Base-by-base conservation (phyloP, 2,888 invertebrate genomes). In the Apomyelois bistriatella region DNA sequence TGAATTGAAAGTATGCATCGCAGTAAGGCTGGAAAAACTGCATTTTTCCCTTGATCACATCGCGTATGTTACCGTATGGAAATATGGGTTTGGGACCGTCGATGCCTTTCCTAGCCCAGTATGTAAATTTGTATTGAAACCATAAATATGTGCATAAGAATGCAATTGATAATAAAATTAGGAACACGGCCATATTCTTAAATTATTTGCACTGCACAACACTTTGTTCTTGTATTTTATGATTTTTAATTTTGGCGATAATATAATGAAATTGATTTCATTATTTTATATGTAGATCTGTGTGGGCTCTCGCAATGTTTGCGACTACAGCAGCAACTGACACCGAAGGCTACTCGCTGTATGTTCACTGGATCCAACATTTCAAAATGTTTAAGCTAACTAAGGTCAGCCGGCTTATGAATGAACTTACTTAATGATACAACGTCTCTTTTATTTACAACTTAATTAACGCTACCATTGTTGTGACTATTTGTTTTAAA, bases 21-120 rank as follows among this genome's bases (percentile, higher is more conserved):
- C 87, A 87, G 50, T 93, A 90, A 12, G 91, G 92, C 61, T 93
- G 90, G 22, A 93, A 93, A 70, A 94, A 92, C 56, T 93, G 92
- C 35, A 86, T 81, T 61, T 91, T 85, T 30, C 91, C 81, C 48
- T 86, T 85, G 1, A 92, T 83, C 6, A 93, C 91, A 17, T 86
- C 79, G 36, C 80, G 80, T 60, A 94, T 79, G 56, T 93, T 92
- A 0, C 95, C 95, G 62, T 93, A 94, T 0, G 94, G 93, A 57
- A 94, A 92, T n/a, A 70, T 70, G 0, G 93, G 92, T n/a, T 83
- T 72, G 0, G 93, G 90, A 32, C 91, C 91, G 0, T 82, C 78
- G 5, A 94, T 91, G 8, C 92, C 91, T 64, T 81, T 86, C 48
- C 84, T 86, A 36, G 87, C 76, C 94, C 94, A 95, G 66, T 93